Conservation (phyloP, 2,888 invertebrate genomes). For the Cantharis nigra region DNA sequence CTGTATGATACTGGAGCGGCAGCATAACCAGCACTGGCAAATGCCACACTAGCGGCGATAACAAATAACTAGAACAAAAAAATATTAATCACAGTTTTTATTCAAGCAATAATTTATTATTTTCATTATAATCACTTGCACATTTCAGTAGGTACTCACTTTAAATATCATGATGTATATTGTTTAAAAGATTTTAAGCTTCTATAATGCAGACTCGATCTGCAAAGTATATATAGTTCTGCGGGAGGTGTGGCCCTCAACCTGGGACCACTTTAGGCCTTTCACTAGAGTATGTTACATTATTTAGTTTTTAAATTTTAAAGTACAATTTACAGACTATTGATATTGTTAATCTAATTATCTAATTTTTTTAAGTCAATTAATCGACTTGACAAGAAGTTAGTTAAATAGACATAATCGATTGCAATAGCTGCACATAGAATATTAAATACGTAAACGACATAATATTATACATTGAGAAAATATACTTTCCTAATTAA, state of each 20-base stretch:
- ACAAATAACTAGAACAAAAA: conserved; percentile 35
- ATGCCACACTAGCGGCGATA: conserved; percentile 32
- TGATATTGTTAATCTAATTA: not conserved
- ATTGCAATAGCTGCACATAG: not conserved
- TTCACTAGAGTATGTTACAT: conserved; percentile 22
- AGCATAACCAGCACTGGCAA: conserved; percentile 32
- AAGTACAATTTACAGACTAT: not conserved
- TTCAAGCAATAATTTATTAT: not conserved
- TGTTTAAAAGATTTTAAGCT: conserved; percentile 5
- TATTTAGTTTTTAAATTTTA: not conserved
- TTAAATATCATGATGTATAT: conserved; percentile 28
- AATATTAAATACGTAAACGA: not conserved
- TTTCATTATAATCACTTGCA: not conserved
- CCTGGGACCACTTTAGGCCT: conserved; percentile 26
- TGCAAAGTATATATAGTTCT: conserved; percentile 28
- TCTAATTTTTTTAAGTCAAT: not conserved
- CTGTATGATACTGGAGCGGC: conserved; percentile 33
- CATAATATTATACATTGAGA: not conserved
- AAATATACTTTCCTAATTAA: not conserved
- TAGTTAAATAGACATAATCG: not conserved
- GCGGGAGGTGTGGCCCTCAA: conserved; percentile 31
- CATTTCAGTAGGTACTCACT: conserved; percentile 24
- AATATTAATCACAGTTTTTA: not conserved
- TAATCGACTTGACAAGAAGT: not conserved
- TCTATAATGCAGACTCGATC: conserved; percentile 20